phyloP scores from a whole-genome alignment of 2,888 invertebrate species.

The Eupithecia centaureata region DNA sequence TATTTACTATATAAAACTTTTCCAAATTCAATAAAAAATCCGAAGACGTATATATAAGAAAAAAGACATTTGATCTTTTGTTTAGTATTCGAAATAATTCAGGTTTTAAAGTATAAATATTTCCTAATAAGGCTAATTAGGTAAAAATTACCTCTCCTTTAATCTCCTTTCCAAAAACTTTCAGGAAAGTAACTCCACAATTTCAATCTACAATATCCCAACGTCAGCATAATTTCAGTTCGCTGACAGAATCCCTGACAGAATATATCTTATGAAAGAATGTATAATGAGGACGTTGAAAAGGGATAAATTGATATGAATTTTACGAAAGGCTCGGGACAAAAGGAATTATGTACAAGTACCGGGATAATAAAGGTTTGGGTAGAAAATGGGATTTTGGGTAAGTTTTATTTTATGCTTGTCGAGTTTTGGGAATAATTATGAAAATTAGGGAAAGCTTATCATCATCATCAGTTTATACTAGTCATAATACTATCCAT shows the following conservation, averaged over 20 bases:
- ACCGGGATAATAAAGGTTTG: constrained; percentile 54
- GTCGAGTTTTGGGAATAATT: constrained; percentile 24
- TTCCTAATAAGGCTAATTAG: too few species aligned
- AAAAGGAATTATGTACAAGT: constrained; percentile 76
- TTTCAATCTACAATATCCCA: constrained; percentile 38
- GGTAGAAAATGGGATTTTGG: constrained; percentile 29
- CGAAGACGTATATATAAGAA: too few species aligned
- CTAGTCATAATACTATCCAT: too few species aligned
- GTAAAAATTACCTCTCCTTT: too few species aligned
- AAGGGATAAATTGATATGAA: constrained; percentile 77
- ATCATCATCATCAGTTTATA: too few species aligned
- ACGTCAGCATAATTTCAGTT: constrained; percentile 44
- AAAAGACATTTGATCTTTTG: too few species aligned
- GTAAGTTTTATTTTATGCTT: constrained; percentile 25
- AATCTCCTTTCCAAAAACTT: background rate
- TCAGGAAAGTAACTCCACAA: constrained; percentile 15
- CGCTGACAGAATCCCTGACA: constrained; percentile 43
- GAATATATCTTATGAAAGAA: constrained; percentile 76
- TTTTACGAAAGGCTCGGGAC: constrained; percentile 68
- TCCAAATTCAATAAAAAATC: too few species aligned
- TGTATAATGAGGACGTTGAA: constrained; percentile 66
- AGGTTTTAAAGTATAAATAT: background rate
- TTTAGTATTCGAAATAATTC: too few species aligned
- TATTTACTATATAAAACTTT: too few species aligned
- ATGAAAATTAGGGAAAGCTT: constrained; percentile 21